These are phyloP conservation scores for Aepyceros melampus DNA, from an alignment of 2,113 vertebrate genomes.

Conservation along the genomic window DNA sequence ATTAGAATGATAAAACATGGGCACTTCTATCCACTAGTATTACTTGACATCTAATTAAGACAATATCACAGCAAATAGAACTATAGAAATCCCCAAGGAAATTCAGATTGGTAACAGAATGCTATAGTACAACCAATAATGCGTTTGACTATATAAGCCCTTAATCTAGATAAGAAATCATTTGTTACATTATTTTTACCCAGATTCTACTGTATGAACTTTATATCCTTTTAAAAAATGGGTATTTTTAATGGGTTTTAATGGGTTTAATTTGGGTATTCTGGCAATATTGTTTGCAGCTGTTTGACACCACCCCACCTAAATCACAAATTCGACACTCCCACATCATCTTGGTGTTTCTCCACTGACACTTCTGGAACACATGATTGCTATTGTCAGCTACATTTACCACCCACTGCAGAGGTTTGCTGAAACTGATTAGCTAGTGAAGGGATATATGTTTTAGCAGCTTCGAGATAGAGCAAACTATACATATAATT, in stretches of 20 bases:
- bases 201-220: not conserved
- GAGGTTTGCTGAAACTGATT: conserved; percentile 22
- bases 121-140: not conserved
- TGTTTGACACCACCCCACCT: not conserved
- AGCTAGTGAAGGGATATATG: not conserved
- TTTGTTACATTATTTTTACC: not conserved
- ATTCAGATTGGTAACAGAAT: not conserved
- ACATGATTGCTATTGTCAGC: conserved; percentile 28
- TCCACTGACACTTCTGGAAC: not conserved
- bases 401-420: conserved; percentile 33
- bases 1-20: conserved; percentile 30
- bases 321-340: conserved; percentile 13
- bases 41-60: conserved; percentile 38
- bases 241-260: not conserved
- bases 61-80: conserved; percentile 17
- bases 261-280: not conserved
- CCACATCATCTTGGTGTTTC: not conserved
- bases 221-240: not conserved
- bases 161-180: not conserved
- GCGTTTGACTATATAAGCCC: not conserved
- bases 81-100: not conserved
- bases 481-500: not conserved
- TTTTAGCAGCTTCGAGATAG: not conserved
- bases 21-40: not conserved
- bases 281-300: not conserved